Evolutionary conservation across 2,888 invertebrate species (phyloP), one percentile per base, ranked within the genome.

Genomic region (Xestia xanthographa): DNA sequence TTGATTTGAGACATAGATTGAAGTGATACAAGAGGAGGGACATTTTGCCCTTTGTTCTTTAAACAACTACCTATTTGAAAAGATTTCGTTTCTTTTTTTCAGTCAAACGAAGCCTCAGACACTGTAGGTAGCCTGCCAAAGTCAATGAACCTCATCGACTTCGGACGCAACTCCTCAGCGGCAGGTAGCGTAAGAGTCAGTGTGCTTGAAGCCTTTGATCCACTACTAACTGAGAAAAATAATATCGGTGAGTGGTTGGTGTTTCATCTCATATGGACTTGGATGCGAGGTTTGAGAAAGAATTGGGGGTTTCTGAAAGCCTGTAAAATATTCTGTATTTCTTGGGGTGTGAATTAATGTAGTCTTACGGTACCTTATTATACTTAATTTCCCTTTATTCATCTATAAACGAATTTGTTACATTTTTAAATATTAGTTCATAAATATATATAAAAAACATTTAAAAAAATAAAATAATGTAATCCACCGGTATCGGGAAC

Each of bases 171-270:
- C 83, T 85, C 91, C 76, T 85, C 87, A 77, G 91, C 93, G 80
- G 90, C 92, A 94, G 96, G 96, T 94, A 96, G 96, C 94, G 96
- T 96, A 91, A 93, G 96, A 93, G 97, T 96, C 90, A 98, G 98
- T 95, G 98, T 99, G 90, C 95, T 99, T 90, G 98, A 98, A 93
- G 98, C 98, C 82, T 99, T 99, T 94, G 99, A 99, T 97, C 99
- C 99, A 67, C 97, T 99, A 92, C 96, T 98, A 90, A 97, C 97
- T 90, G 97, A 98, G 86, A 95, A 95, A 87, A 94, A 96, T 92
- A 96, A 95, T 92, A 92, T 95, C 87, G 97, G 97, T 97, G 96
- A 96, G 95, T 95, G 93, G 93, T 91, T 89, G 93, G 92, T 94
- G 91, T 93, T 79, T 89, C 92, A 92, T 90, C 86, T 76, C 66